Percentiles rank a stretch among this genome's conserved stretches.
These are phyloP conservation scores for Pagetopsis macropterus DNA, from an alignment of 2,797 vertebrate genomes.

Conservation along the genomic window DNA sequence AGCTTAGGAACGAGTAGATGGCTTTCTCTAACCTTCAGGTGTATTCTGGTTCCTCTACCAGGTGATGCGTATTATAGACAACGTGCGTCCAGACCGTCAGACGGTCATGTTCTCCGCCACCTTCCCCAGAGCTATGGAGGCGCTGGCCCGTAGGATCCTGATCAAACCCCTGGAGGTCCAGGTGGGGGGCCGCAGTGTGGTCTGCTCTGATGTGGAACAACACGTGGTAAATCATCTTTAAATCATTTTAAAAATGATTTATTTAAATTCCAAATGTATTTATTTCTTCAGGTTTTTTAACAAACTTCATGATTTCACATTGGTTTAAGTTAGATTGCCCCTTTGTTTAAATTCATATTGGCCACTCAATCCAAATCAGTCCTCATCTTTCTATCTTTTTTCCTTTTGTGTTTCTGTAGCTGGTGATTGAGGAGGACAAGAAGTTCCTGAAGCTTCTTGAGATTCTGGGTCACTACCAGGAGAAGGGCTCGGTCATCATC, in stretches of 20 bases:
- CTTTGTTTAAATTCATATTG: background rate
- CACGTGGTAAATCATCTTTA: conserved; percentile 85
- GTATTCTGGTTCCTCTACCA: conserved; percentile 45
- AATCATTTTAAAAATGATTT: background rate
- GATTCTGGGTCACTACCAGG: conserved; percentile 96
- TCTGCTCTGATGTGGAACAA: conserved; percentile 98
- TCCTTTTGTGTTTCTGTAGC: conserved; percentile 74
- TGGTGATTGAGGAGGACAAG: conserved; percentile 97
- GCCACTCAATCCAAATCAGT: background rate
- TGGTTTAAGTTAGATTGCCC: background rate
- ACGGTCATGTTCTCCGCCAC: conserved; percentile 99
- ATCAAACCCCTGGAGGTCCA: conserved; percentile 96
- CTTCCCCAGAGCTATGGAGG: conserved; percentile 98
- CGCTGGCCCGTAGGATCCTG: conserved; percentile 94
- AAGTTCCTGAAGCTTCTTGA: conserved; percentile 98
- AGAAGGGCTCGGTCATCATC: conserved; percentile 96
- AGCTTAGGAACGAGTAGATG: background rate
- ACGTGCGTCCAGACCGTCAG: conserved; percentile 95
- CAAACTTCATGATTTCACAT: background rate
- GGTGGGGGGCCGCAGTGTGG: conserved; percentile 97
- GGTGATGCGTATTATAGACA: conserved; percentile 99
- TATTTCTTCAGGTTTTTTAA: background rate
- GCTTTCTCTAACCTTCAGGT: background rate
- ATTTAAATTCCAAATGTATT: background rate
- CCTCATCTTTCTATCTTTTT: too few relatives aligned